Percentiles rank a stretch among this genome's conserved stretches.
These are phyloP conservation scores for Drosophila mettleri DNA, from an alignment of 2,888 invertebrate species.

Conservation along the genomic window DNA sequence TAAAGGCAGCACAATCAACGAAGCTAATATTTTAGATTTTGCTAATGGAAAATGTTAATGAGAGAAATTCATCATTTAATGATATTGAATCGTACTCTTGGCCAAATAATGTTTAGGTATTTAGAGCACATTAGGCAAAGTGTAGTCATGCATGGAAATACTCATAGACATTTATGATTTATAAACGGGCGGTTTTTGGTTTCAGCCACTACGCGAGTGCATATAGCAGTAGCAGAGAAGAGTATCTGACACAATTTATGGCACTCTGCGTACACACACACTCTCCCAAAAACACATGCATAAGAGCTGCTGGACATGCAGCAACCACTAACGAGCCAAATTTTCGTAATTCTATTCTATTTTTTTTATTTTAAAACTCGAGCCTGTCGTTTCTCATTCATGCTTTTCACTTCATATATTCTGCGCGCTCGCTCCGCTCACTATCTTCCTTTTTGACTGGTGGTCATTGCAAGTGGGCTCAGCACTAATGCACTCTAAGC, in stretches of 20 bases:
- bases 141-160: conserved; percentile 21
- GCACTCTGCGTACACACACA: conserved; percentile 10
- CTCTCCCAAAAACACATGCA: conserved; percentile 5
- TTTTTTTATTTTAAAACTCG: conserved; percentile 18
- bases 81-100: not conserved
- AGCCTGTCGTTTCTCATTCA: conserved; percentile 49
- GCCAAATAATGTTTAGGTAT: conserved; percentile 2
- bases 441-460: not conserved
- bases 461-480: conserved; percentile 31
- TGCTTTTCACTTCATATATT: conserved; percentile 56
- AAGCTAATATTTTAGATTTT: conserved; percentile 5
- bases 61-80: conserved; percentile 14
- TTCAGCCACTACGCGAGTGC: not conserved
- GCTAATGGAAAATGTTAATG: conserved; percentile 36
- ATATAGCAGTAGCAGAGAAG: not conserved
- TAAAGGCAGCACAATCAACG: too few species aligned
- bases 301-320: conserved; percentile 20
- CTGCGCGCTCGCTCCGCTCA: conserved; percentile 3
- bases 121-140: not conserved
- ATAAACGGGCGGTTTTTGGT: conserved; percentile 7
- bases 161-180: conserved; percentile 21
- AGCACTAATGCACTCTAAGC: conserved; percentile 39
- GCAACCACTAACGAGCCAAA: conserved; percentile 63
- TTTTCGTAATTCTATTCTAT: conserved; percentile 8
- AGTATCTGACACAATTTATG: conserved; percentile 32